phyloP scores from a whole-genome alignment of 2,113 vertebrate species.

The Oreotragus oreotragus region DNA sequence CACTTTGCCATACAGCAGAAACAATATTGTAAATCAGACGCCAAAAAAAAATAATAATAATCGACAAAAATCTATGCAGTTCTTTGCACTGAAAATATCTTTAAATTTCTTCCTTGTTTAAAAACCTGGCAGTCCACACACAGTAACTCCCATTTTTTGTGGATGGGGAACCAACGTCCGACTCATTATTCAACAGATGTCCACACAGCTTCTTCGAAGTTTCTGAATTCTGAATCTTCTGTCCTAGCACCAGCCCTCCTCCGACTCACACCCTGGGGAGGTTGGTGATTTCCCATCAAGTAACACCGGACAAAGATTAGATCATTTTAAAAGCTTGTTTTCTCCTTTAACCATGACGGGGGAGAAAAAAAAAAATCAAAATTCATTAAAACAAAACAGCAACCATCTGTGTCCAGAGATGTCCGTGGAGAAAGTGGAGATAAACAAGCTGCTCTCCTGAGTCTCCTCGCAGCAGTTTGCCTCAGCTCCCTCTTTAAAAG shows the following conservation, averaged over 20 bases:
- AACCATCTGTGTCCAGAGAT: conserved; percentile 72
- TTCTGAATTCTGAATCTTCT: not conserved
- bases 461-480: conserved; percentile 52
- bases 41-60: not conserved
- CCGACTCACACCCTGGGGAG: not conserved
- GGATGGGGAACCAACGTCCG: not conserved
- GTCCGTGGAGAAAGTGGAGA: conserved; percentile 64
- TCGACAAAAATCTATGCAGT: not conserved
- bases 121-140: not conserved
- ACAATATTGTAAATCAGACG: not conserved
- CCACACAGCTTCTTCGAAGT: not conserved
- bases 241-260: not conserved
- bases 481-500: conserved; percentile 66
- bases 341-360: conserved; percentile 52
- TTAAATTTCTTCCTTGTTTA: not conserved
- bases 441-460: conserved; percentile 66
- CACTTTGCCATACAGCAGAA: not conserved
- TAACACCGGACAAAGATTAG: conserved; percentile 60
- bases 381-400: conserved; percentile 80
- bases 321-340: conserved; percentile 58
- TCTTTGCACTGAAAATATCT: not conserved
- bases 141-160: not conserved
- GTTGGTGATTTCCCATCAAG: conserved; percentile 67
- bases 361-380: conserved; percentile 63
- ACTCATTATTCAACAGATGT: not conserved